Percentiles rank a stretch among this genome's conserved stretches.
phyloP scores from a whole-genome alignment of 2,888 invertebrate species.

The Ganaspis brasiliensis region DNA sequence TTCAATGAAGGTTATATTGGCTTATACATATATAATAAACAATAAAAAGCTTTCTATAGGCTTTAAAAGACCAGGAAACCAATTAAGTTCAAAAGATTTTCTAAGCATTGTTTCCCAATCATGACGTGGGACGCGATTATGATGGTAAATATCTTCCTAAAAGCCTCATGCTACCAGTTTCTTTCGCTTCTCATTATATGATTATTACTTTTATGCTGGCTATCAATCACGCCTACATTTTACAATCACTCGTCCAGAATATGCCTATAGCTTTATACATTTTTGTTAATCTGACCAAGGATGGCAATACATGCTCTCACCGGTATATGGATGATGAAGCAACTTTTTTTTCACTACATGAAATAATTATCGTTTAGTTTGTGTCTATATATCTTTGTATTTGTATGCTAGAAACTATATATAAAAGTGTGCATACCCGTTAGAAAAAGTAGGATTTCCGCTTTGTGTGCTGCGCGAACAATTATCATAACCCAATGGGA shows the following conservation, averaged over 20 bases:
- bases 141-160: not conserved
- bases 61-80: not conserved
- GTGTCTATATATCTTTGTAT: no score
- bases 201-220: not conserved
- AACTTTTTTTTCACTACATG: not conserved
- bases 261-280: not conserved
- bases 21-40: no score
- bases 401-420: no score
- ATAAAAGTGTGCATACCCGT: no score
- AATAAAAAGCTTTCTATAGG: not conserved
- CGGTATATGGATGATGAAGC: not conserved
- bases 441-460: no score
- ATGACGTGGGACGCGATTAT: constrained; percentile 4
- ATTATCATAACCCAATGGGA: no score
- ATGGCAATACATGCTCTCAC: not conserved
- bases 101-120: constrained; percentile 14
- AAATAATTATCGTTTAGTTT: not conserved
- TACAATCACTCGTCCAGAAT: not conserved
- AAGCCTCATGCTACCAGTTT: not conserved
- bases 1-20: no score
- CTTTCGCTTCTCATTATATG: not conserved
- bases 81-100: not conserved
- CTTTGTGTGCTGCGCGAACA: no score
- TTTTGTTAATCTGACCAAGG: not conserved
- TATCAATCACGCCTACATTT: constrained; percentile 12